Base-by-base conservation (phyloP, 2,797 vertebrate genomes). In the Chloroceryle amazona region DNA sequence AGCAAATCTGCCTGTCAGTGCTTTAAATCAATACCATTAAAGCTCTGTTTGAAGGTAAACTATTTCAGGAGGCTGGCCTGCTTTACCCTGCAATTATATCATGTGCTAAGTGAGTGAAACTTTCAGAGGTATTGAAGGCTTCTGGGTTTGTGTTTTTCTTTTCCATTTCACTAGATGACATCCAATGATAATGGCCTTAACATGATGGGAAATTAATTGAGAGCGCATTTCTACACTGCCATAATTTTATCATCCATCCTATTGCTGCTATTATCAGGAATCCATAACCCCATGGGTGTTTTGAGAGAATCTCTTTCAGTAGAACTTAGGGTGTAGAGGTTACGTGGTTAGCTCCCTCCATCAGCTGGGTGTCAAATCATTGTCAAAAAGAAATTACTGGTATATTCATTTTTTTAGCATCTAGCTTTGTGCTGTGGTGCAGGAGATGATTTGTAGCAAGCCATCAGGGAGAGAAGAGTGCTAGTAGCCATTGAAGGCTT, bases 171-270 rank as follows among this genome's bases (percentile, higher is more conserved):
- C 94, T 84, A 97, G 96, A 98, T 98, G 97, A 97, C 93, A 97
- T 94, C 96, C 96, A 97, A 94, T 95, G 97, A 98, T 98, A 98
- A 98, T 97, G 96, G 97, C 96, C 92, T 97, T 98, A 96, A 97
- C 95, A 94, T 98, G 96, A 98, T 97, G 96, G 87, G 92, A 97
- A 98, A 98, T 98, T 98, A 98, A 98, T 98, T 97, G 98, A 98
- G 96, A 98, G 97, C 93, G 93, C 97, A 97, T 97, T 98, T 98
- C 95, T 90, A 81, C 81, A 81, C 90, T 65, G 22, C 96, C 93
- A 92, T 98, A 97, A 98, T 98, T 97, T 97, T 96, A 96, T 97
- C 98, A 93, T 96, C 95, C 90, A 39, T 96, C 96, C 96, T 97
- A 93, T 95, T 79, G 95, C 96, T 96, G 97, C 98, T 97, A 96